Evolutionary conservation across 2,113 vertebrate species (phyloP), one percentile per base, ranked within the genome.

Genomic region (Toxostoma redivivum): DNA sequence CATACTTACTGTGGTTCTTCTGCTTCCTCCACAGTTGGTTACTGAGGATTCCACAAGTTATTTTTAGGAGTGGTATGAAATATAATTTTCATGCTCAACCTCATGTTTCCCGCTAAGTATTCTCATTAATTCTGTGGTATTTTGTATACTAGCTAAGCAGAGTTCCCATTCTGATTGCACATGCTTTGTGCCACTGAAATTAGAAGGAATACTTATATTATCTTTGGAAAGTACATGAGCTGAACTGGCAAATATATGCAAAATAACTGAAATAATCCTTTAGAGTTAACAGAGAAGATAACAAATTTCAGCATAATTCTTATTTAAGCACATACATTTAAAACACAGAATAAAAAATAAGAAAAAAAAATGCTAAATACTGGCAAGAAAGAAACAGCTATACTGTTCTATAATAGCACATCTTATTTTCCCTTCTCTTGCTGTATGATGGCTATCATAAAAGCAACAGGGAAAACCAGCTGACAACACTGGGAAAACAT

Each of bases 21-120:
- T 86, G 64, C 72, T 96, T 95, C 88, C 95, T 85, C 86, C 67
- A 72, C 31, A 73, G 51, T 81, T 88, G 81, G 81, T 76, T 96
- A 85, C 47, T 58, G 91, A 95, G 81, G 81, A 91, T 91, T 90
- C 86, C 92, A 86, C 27, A 79, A 91, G 67, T 90, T 96, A 92
- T 97, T 94, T 88, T 64, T 14, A 81, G 50, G 85, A 86, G 24
- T 38, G 65, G 51, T 81, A 95, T 42, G 56, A 42, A 71, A 70
- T 62, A 50, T 9, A 88, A 60, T 76, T 86, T 84, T 81, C 67
- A 45, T 38, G 58, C 62, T 91, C 87, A 93, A 85, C 42, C 35
- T 94, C 73, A 64, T 24, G 40, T 81, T 70, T 91, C 31, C 57
- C 50, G 30, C 79, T 38, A 60, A 40, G 22, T n/a, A 71, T 80